These are phyloP conservation scores for Drosophila austrosaltans DNA, from an alignment of 2,888 invertebrate species.

Conservation along the genomic window DNA sequence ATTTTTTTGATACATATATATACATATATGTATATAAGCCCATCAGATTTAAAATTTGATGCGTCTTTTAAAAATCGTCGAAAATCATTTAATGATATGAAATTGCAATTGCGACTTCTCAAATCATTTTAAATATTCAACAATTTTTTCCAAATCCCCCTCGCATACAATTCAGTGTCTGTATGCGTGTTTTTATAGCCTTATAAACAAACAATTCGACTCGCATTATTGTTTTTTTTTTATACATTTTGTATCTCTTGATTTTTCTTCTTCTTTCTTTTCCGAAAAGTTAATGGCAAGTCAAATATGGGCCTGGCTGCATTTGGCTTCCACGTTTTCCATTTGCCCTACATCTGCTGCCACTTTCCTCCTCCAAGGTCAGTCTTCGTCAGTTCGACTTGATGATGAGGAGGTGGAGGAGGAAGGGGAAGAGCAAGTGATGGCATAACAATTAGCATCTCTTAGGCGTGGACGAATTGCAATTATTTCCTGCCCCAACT, in stretches of 20 bases:
- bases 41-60: too few relatives aligned
- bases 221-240: neutral
- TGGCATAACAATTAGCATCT: constrained; percentile 38
- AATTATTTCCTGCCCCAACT: constrained; percentile 6
- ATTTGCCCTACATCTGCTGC: constrained; percentile 44
- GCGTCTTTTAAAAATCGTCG: too few relatives aligned
- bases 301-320: constrained; percentile 35
- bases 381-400: neutral
- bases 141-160: neutral
- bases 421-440: constrained; percentile 16
- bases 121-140: neutral
- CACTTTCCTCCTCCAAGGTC: constrained; percentile 33
- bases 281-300: constrained; percentile 11
- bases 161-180: neutral
- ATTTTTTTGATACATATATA: too few relatives aligned
- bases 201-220: constrained; percentile 11
- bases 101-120: too few relatives aligned
- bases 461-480: neutral
- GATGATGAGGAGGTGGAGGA: neutral
- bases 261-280: neutral
- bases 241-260: neutral
- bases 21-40: too few relatives aligned
- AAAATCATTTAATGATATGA: too few relatives aligned
- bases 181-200: constrained; percentile 3
- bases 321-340: constrained; percentile 38